Conservation (phyloP, 2,113 vertebrate genomes). For the Tachycineta bicolor region DNA sequence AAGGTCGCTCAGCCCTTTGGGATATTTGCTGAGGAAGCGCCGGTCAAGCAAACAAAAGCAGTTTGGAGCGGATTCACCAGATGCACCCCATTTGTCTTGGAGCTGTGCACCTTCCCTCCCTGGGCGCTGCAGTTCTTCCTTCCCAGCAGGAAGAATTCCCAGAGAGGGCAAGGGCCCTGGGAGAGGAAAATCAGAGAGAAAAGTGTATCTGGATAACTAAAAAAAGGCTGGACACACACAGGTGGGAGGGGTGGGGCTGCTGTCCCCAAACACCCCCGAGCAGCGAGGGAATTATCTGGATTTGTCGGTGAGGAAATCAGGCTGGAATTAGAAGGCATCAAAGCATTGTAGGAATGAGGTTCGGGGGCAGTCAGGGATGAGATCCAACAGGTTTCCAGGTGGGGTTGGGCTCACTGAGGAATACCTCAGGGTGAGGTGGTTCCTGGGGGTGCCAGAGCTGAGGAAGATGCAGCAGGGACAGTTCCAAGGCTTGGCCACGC, state of each 20-base stretch:
- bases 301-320: neutral
- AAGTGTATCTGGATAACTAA: neutral
- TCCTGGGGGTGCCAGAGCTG: rapidly evolving
- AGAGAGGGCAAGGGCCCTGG: rapidly evolving
- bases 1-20: neutral
- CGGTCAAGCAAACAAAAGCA: neutral
- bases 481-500: neutral
- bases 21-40: neutral
- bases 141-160: neutral
- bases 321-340: neutral
- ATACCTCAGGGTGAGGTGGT: rapidly evolving
- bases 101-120: neutral
- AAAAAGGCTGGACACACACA: neutral
- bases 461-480: neutral
- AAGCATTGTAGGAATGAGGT: neutral
- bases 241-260: neutral
- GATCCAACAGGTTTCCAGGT: neutral
- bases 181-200: neutral
- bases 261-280: neutral
- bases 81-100: neutral
- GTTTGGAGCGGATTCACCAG: neutral
- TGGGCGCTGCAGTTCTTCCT: neutral
- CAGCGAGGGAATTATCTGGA: rapidly evolving
- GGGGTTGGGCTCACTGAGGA: neutral
- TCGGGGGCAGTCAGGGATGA: neutral